Evolutionary conservation across 1,140 invertebrate species (phyloP).

Genomic region (Pseudomyrmex pallidus): DNA sequence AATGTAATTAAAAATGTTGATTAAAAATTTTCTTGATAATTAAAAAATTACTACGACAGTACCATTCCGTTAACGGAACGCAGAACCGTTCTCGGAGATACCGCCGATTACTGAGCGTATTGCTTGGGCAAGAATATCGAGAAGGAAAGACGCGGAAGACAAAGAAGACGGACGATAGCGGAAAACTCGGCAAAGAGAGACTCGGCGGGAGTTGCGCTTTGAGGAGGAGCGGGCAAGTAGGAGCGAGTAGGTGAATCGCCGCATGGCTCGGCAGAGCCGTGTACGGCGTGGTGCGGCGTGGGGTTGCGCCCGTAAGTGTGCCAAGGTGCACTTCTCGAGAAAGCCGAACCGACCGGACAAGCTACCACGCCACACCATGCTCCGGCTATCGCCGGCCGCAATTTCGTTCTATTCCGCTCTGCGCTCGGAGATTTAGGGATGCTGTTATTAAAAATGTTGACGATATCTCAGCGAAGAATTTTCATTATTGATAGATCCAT

Average conservation of each 20-base stretch:
- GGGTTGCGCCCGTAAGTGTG: slow-evolving; percentile 81
- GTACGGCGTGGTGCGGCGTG: slow-evolving; percentile 71
- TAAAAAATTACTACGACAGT: too few relatives aligned
- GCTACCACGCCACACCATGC: slow-evolving; percentile 64
- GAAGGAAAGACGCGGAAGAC: slow-evolving; percentile 32
- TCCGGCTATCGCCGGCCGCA: slow-evolving; percentile 64
- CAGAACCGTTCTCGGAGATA: background rate
- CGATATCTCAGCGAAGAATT: background rate
- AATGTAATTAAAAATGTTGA: too few relatives aligned
- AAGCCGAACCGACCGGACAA: slow-evolving; percentile 81
- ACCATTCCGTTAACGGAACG: background rate
- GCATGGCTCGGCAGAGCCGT: slow-evolving; percentile 63
- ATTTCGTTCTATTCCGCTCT: slow-evolving; percentile 71
- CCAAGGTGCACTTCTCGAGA: slow-evolving; percentile 84
- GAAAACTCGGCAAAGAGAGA: slow-evolving; percentile 7
- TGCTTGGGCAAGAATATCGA: slow-evolving; percentile 20
- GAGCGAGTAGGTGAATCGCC: slow-evolving; percentile 65
- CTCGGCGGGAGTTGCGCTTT: background rate
- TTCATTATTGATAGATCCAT: background rate
- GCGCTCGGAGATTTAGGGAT: slow-evolving; percentile 20
- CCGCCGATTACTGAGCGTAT: too few relatives aligned
- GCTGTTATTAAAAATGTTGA: slow-evolving; percentile 15
- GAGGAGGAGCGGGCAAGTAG: slow-evolving; percentile 17
- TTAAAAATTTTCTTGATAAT: too few relatives aligned
- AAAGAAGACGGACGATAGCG: slow-evolving; percentile 35